Percentiles rank a stretch among this genome's conserved stretches.
Conservation (phyloP, 1,140 invertebrate genomes). For the Xylocopa sonorina region DNA sequence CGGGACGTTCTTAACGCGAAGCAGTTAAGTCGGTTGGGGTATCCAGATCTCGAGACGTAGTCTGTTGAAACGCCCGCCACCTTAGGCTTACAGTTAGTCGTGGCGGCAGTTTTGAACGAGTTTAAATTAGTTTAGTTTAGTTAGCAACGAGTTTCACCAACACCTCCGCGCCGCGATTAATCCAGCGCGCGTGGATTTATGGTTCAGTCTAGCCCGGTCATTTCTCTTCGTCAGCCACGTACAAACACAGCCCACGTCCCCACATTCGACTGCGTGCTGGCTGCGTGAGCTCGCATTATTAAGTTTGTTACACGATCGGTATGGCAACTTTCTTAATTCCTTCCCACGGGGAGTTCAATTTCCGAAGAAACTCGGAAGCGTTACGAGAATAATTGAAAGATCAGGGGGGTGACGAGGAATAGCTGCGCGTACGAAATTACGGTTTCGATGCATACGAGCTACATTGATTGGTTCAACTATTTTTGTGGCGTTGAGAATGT, state of each 20-base stretch:
- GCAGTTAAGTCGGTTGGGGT: neutral
- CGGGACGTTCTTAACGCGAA: neutral
- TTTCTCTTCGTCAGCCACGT: slow-evolving; percentile 77
- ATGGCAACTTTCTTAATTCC: slow-evolving; percentile 37
- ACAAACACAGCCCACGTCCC: slow-evolving; percentile 46
- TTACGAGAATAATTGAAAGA: neutral
- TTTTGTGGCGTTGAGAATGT: neutral
- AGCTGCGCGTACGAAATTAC: too few species aligned
- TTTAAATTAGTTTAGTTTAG: slow-evolving; percentile 81
- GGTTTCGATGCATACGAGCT: too few species aligned
- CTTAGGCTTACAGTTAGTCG: slow-evolving; percentile 66
- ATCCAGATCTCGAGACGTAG: neutral
- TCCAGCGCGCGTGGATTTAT: slow-evolving; percentile 77
- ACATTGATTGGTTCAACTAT: too few species aligned
- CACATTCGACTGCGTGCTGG: slow-evolving; percentile 41
- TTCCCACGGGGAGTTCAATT: neutral
- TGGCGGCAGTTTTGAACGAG: slow-evolving; percentile 72
- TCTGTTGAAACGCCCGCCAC: slow-evolving; percentile 57
- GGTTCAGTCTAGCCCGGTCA: slow-evolving; percentile 73
- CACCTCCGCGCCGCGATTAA: slow-evolving; percentile 73
- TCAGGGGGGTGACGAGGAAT: too few species aligned
- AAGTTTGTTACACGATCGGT: slow-evolving; percentile 7
- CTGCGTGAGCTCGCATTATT: slow-evolving; percentile 51
- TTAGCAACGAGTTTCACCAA: slow-evolving; percentile 77
- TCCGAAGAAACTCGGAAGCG: neutral